Evolutionary conservation across 2,888 invertebrate species (phyloP).

Genomic region (Rhynchonema sp.): DNA sequence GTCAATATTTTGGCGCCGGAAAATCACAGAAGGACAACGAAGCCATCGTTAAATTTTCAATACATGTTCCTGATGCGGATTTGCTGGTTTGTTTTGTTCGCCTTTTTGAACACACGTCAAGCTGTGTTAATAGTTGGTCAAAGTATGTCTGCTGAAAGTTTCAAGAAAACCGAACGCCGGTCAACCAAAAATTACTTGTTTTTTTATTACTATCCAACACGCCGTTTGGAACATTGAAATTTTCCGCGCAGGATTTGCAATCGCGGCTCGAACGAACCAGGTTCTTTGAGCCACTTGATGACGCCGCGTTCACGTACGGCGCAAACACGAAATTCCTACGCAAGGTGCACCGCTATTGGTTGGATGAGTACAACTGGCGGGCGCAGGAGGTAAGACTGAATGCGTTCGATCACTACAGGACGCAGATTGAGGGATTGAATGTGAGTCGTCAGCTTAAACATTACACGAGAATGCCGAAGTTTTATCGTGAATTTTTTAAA

Average conservation of each 20-base stretch:
- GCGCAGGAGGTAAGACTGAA: slow-evolving; percentile 51
- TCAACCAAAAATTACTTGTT: no score
- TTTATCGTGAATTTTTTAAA: no score
- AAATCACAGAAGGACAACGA: not conserved
- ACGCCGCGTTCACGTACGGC: slow-evolving; percentile 54
- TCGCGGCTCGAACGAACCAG: slow-evolving; percentile 35
- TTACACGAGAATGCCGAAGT: no score
- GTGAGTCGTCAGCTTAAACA: slow-evolving; percentile 17
- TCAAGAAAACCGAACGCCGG: no score
- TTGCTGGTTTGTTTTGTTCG: not conserved
- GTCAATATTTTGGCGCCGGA: slow-evolving; percentile 5
- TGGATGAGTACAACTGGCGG: slow-evolving; percentile 48
- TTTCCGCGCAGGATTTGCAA: no score
- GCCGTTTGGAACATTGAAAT: no score
- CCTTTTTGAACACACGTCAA: not conserved
- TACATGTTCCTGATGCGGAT: slow-evolving; percentile 6
- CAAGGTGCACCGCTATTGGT: slow-evolving; percentile 54
- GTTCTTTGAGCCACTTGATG: slow-evolving; percentile 19
- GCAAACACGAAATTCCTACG: slow-evolving; percentile 50
- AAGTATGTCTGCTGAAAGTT: no score
- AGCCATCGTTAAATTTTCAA: slow-evolving; percentile 1
- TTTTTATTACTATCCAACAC: no score
- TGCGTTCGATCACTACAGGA: slow-evolving; percentile 50
- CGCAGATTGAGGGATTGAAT: slow-evolving; percentile 52
- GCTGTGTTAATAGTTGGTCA: not conserved